phyloP scores from a whole-genome alignment of 2,888 invertebrate genomes.

The Conus canariensis region DNA sequence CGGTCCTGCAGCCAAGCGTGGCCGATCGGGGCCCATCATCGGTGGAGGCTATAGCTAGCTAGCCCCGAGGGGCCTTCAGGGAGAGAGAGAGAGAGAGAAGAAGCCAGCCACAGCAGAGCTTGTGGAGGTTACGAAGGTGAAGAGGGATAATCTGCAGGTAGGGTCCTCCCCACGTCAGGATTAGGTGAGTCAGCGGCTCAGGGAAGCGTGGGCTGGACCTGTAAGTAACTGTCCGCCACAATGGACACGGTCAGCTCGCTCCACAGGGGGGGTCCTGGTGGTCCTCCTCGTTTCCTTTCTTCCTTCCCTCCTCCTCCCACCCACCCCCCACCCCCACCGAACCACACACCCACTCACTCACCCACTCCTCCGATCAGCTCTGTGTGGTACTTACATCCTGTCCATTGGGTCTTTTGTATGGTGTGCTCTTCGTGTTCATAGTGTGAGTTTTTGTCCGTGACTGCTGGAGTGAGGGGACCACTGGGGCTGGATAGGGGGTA shows the following conservation, averaged over 20 bases:
- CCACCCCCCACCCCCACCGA: not conserved
- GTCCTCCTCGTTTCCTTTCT: not conserved
- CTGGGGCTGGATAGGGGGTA: too few relatives aligned
- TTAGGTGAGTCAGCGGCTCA: not conserved
- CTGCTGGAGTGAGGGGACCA: not conserved
- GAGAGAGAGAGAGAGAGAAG: not conserved
- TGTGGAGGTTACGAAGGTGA: conserved; percentile 40
- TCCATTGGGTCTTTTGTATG: not conserved
- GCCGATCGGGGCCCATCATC: not conserved
- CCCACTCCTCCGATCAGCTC: not conserved
- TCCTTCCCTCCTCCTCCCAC: not conserved
- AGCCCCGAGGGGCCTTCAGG: not conserved
- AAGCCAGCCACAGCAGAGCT: not conserved
- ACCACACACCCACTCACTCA: not conserved
- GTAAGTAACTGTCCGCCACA: conserved; percentile 30
- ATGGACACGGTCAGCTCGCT: not conserved
- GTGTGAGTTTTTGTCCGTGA: not conserved
- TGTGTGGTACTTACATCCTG: not conserved
- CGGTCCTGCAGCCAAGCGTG: not conserved
- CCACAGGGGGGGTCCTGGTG: not conserved
- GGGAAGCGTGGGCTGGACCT: not conserved
- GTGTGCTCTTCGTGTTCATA: not conserved
- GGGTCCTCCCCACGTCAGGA: conserved; percentile 23
- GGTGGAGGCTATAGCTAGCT: not conserved
- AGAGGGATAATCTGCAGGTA: conserved; percentile 28